Conservation (phyloP, 2,113 vertebrate species). For the Microtus richardsoni region DNA sequence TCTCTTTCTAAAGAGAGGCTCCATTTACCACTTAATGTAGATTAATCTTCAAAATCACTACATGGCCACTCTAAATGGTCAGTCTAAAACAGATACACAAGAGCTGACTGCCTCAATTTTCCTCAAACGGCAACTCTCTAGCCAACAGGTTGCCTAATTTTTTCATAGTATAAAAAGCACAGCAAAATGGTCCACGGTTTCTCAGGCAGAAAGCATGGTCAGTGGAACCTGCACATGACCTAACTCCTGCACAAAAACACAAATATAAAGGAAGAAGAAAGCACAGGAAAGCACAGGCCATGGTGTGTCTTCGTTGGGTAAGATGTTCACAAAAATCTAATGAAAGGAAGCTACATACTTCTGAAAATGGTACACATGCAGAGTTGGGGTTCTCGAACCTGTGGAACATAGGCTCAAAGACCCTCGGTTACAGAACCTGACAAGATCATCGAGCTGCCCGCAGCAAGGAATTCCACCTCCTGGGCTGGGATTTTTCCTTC, state of each 20-base stretch:
- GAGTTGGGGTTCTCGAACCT: not conserved
- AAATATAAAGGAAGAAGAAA: not conserved
- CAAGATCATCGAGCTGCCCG: not conserved
- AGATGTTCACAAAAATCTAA: not conserved
- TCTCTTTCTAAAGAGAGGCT: constrained; percentile 42
- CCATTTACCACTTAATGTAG: constrained; percentile 20
- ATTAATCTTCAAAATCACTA: constrained; percentile 17
- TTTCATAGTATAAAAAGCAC: not conserved
- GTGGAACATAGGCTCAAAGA: not conserved
- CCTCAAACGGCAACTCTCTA: not conserved
- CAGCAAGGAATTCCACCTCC: not conserved
- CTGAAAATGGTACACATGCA: not conserved
- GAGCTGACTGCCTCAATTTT: not conserved
- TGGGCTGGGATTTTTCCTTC: not conserved
- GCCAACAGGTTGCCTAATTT: not conserved
- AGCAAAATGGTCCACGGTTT: not conserved
- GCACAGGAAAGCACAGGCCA: not conserved
- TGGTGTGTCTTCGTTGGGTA: not conserved
- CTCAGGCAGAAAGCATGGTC: not conserved
- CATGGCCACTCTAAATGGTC: not conserved
- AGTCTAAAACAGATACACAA: not conserved
- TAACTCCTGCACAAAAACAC: not conserved
- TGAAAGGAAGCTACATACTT: not conserved
- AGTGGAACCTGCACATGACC: not conserved
- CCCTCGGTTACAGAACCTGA: not conserved